phyloP scores from a whole-genome alignment of 2,888 invertebrate genomes.

The Ectobius pallidus region DNA sequence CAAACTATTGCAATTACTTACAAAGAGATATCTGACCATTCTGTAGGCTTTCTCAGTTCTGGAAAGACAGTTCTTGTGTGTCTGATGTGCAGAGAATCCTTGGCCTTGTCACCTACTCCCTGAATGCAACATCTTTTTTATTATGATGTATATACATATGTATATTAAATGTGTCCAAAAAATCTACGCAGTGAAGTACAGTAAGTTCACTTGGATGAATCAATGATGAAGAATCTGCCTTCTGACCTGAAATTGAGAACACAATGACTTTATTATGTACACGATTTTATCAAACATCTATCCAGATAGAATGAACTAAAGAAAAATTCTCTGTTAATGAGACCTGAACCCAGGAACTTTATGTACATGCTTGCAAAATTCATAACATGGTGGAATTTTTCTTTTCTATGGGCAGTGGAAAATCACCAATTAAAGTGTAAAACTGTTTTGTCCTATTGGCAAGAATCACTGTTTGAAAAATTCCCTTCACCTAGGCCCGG shows the following conservation, averaged over 20 bases:
- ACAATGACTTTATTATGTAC: neutral
- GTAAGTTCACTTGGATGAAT: neutral
- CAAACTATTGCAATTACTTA: neutral
- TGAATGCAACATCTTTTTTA: neutral
- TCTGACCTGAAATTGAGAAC: neutral
- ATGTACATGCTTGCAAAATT: too few relatives aligned
- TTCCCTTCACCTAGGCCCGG: too few relatives aligned
- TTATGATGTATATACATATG: neutral
- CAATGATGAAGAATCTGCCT: neutral
- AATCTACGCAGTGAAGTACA: neutral
- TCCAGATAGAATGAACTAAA: too few relatives aligned
- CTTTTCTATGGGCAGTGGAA: too few relatives aligned
- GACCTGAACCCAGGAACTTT: too few relatives aligned
- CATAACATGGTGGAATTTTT: too few relatives aligned
- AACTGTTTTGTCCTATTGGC: too few relatives aligned
- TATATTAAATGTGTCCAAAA: neutral
- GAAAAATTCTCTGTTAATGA: too few relatives aligned
- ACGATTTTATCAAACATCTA: neutral
- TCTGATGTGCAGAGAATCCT: neutral
- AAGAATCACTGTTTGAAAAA: too few relatives aligned
- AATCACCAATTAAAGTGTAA: too few relatives aligned
- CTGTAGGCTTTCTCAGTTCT: neutral
- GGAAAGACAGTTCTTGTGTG: too few relatives aligned
- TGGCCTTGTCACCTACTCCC: slow-evolving; percentile 9
- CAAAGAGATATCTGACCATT: neutral